These are phyloP conservation scores for Novumbra hubbsi DNA, from an alignment of 2,797 vertebrate species.

Conservation along the genomic window DNA sequence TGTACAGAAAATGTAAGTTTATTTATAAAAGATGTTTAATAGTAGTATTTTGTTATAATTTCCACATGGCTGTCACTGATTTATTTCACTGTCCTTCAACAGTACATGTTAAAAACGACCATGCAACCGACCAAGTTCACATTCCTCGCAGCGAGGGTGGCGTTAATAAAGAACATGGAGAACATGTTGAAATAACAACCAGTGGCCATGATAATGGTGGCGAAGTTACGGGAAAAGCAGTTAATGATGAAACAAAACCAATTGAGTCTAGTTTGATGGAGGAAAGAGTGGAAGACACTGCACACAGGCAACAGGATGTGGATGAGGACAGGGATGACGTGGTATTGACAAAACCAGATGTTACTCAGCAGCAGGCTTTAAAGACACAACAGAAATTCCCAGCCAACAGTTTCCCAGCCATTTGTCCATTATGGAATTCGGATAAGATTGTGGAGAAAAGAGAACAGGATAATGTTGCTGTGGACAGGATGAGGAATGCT, in stretches of 20 bases:
- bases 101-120: not conserved
- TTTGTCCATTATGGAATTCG: too few relatives aligned
- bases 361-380: too few relatives aligned
- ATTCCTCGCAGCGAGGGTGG: too few relatives aligned
- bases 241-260: too few relatives aligned
- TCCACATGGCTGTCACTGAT: not conserved
- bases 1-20: conserved; percentile 65
- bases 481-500: too few relatives aligned
- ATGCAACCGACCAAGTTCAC: not conserved
- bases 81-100: not conserved
- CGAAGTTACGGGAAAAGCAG: not conserved
- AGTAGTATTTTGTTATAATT: not conserved
- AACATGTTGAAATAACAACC: not conserved
- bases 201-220: not conserved
- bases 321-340: not conserved
- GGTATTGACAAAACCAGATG: not conserved
- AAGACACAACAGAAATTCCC: not conserved
- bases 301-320: not conserved
- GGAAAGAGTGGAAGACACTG: not conserved
- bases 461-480: not conserved
- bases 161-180: not conserved
- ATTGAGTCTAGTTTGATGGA: too few relatives aligned
- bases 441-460: not conserved
- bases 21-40: not conserved
- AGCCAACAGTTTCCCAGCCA: too few relatives aligned